Percentiles rank a stretch among this genome's conserved stretches.
Conservation (phyloP, 2,888 invertebrate genomes). For the Melipona beecheii region DNA sequence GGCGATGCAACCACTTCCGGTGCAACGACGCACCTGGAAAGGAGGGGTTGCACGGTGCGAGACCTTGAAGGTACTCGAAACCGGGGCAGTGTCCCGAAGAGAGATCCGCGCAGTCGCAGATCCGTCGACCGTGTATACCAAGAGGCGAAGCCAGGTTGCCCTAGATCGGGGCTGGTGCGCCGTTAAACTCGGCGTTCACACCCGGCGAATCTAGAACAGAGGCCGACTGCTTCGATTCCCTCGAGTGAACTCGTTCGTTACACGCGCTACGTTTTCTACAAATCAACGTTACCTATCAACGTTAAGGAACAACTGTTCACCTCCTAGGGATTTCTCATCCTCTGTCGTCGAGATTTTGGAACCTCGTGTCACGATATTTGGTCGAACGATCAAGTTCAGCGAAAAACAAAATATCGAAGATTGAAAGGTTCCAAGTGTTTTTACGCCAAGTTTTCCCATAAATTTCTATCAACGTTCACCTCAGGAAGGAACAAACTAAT, state of each 20-base stretch:
- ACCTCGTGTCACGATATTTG: neutral
- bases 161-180: slow-evolving; percentile 72
- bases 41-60: slow-evolving; percentile 64
- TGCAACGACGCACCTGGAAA: slow-evolving; percentile 63
- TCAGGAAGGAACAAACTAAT: too few species aligned
- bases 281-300: slow-evolving; percentile 56
- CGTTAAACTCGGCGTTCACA: slow-evolving; percentile 59
- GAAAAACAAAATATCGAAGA: neutral
- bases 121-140: slow-evolving; percentile 60
- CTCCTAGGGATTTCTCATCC: neutral
- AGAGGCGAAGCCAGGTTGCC: slow-evolving; percentile 73
- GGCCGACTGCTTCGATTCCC: slow-evolving; percentile 65
- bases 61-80: slow-evolving; percentile 83
- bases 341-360: too few species aligned
- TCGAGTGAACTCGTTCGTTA: slow-evolving; percentile 61
- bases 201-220: slow-evolving; percentile 69
- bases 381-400: neutral
- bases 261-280: slow-evolving; percentile 58
- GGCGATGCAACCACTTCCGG: slow-evolving; percentile 48
- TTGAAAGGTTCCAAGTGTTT: neutral
- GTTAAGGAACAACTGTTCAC: neutral
- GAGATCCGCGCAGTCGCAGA: slow-evolving; percentile 76
- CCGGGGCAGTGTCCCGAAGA: slow-evolving; percentile 80
- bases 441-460: neutral
- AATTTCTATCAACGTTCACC: too few species aligned